Evolutionary conservation across 64 coral and sea anemone species (phyloP), one percentile per base, ranked within the genome.

Genomic region (Porites australiensis): DNA sequence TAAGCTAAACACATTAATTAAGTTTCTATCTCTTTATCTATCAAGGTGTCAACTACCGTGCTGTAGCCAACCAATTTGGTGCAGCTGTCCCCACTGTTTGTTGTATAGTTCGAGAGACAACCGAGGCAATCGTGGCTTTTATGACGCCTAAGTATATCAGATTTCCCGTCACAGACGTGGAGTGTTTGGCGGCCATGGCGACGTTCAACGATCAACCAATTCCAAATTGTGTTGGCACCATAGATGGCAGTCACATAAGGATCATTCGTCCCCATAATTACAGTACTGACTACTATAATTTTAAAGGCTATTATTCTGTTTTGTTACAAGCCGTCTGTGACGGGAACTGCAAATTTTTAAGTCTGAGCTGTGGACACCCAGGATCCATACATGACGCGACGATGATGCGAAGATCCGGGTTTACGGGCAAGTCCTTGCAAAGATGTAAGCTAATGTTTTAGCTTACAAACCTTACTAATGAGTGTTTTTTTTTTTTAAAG

Each of bases 41-140:
- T 37, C 27, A 86, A 65, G 57, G 73, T 3, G 15, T 88, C 8
- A 75, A 74, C 19, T 74, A 75, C 59, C 48, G 14, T 13, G 22
- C 86, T 46, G 88, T 82, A 0, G 88, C n/a, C 64, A 89, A 89
- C 48, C 72, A 47, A 18, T 79, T 77, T 89, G 72, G 87, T 4
- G 58, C 18, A 78, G 87, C 87, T 14, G 57, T 89, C 45, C 46
- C 73, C 16, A 77, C 74, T 2, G 87, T 78, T 9, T 77, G 87
- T 9, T 2, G 5, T 19, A 47, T 47, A 2, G 58, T 89, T 50
- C 11, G 78, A 0, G 72, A 89, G 49, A 77, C 87, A 5, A 47
- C 37, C 6, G 78, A 77, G 58, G 74, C 73, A 15, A 89, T 77
- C 50, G 52, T 89, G 19, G 2, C 48, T 7, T 67, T 1, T 47